Conservation (phyloP, 1,140 invertebrate genomes). For the Eumeta japonica region DNA sequence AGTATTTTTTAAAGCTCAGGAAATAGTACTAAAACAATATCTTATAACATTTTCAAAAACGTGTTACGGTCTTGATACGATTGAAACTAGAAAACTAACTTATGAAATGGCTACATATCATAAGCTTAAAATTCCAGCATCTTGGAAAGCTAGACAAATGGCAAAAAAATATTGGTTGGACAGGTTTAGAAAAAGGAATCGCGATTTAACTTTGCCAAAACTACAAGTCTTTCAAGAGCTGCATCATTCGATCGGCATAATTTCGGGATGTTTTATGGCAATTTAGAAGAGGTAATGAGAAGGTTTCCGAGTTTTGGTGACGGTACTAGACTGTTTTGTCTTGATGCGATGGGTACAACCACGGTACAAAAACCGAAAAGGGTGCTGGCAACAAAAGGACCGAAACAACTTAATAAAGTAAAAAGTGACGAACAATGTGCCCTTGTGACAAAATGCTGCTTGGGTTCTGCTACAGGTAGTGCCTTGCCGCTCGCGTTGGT, state of each 20-base stretch:
- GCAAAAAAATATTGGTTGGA: conserved; percentile 40
- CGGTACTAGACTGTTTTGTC: conserved; percentile 29
- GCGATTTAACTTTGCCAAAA: conserved; percentile 25
- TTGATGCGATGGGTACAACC: conserved; percentile 43
- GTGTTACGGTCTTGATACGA: conserved; percentile 10
- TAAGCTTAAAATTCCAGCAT: conserved; percentile 14
- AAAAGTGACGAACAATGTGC: conserved; percentile 31
- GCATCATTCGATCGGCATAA: conserved; percentile 40
- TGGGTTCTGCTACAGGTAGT: no score
- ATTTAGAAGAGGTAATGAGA: conserved; percentile 23
- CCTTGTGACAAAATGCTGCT: no score
- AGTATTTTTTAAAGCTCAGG: conserved; percentile 9
- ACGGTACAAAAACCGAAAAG: conserved; percentile 30
- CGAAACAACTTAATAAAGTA: no score
- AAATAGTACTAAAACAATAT: conserved; percentile 11
- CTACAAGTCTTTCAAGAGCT: conserved; percentile 35
- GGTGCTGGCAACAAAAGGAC: conserved; percentile 29
- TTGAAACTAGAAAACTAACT: conserved; percentile 5
- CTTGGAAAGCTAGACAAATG: conserved; percentile 20
- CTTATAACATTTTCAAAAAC: conserved; percentile 9
- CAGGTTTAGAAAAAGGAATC: conserved; percentile 33
- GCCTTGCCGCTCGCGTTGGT: no score
- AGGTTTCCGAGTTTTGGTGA: no score
- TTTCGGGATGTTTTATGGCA: conserved; percentile 28
- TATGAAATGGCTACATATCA: conserved; percentile 15